Conservation (phyloP, 2,888 invertebrate species). For the Ferrisia virgata region DNA sequence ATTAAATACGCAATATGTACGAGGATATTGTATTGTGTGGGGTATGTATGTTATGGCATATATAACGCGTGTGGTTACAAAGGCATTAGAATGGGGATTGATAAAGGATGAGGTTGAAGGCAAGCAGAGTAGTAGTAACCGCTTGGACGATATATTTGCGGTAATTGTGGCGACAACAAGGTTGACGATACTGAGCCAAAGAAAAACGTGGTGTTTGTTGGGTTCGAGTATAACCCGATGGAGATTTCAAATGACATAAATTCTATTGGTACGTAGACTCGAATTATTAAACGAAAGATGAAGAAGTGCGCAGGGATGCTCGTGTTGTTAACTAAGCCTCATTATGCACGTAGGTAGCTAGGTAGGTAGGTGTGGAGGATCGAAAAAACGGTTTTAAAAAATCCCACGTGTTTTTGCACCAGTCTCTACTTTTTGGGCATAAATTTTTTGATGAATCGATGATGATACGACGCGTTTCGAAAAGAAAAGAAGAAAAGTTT, state of each 20-base stretch:
- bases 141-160: slow-evolving; percentile 19
- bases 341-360: no score
- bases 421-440: no score
- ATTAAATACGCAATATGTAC: neutral
- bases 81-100: neutral
- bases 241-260: neutral
- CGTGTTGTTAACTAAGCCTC: no score
- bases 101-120: neutral
- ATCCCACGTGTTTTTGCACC: no score
- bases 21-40: neutral
- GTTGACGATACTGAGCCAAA: neutral
- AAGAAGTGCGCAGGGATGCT: no score
- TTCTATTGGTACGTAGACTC: neutral
- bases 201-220: neutral
- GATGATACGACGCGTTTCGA: no score
- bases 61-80: neutral
- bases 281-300: neutral
- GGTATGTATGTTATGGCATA: neutral
- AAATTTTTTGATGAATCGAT: no score
- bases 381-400: no score
- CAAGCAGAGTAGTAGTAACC: neutral
- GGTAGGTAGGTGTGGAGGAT: no score
- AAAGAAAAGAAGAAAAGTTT: no score
- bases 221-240: neutral
- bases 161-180: neutral